phyloP scores from a whole-genome alignment of 53 echinoderm and acorn worm genomes.

The Holothuria scabra region DNA sequence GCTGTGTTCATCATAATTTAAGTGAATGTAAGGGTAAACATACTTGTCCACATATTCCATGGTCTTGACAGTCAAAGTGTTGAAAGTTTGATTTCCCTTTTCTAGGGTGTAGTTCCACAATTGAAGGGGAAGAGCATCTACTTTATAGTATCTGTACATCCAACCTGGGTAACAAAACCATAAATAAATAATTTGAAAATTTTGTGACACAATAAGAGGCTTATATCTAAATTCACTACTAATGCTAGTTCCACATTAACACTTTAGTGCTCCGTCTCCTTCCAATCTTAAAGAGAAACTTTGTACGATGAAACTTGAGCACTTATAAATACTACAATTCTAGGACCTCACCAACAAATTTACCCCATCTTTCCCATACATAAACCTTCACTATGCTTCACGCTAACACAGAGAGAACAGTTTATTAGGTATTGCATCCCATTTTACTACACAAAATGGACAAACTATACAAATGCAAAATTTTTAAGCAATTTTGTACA shows the following conservation, averaged over 20 bases:
- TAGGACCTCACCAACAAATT: too few relatives aligned
- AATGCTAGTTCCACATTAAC: neutral
- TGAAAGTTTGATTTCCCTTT: neutral
- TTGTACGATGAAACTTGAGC: too few relatives aligned
- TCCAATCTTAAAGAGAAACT: too few relatives aligned
- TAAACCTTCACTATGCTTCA: too few relatives aligned
- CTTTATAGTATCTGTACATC: slow-evolving; percentile 87
- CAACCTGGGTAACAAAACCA: slow-evolving; percentile 72
- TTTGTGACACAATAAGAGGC: neutral
- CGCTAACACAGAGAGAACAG: too few relatives aligned
- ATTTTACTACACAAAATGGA: too few relatives aligned
- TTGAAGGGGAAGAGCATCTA: slow-evolving; percentile 70
- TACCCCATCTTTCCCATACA: too few relatives aligned
- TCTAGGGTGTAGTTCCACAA: slow-evolving; percentile 49
- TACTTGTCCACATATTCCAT: slow-evolving; percentile 23
- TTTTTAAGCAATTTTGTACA: too few relatives aligned
- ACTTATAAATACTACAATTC: too few relatives aligned
- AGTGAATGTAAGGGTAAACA: slow-evolving; percentile 27
- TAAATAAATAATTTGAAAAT: too few relatives aligned
- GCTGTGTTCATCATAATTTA: slow-evolving; percentile 75
- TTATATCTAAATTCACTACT: neutral
- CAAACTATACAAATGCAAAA: too few relatives aligned
- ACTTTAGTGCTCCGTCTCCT: neutral
- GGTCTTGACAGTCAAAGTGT: neutral
- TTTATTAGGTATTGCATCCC: too few relatives aligned